phyloP scores from a whole-genome alignment of 2,888 invertebrate species.

The Opisthograptis luteolata region DNA sequence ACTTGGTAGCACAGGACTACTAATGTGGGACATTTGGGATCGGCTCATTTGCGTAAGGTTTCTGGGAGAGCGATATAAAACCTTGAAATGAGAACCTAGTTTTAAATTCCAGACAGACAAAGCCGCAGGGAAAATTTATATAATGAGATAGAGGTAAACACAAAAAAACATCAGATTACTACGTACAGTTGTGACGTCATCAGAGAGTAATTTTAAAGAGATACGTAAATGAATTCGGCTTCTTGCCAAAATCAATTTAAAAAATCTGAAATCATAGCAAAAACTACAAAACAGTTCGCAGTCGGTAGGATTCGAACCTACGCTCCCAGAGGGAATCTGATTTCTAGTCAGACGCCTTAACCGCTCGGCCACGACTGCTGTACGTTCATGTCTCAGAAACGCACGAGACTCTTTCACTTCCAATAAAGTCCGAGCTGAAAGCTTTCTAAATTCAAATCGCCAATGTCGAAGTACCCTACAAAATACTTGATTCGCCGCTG shows the following conservation, averaged over 20 bases:
- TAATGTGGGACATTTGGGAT: conserved; percentile 11
- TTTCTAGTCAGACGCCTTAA: conserved; percentile 95
- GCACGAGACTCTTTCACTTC: not conserved
- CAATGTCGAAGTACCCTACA: conserved; percentile 8
- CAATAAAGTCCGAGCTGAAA: not conserved
- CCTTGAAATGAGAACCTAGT: not conserved
- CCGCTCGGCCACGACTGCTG: conserved; percentile 93
- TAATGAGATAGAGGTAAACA: too few species aligned
- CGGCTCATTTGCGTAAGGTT: conserved; percentile 4
- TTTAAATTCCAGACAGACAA: not conserved
- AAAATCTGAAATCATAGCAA: not conserved
- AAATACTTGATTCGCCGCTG: conserved; percentile 2
- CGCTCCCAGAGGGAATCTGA: conserved; percentile 95
- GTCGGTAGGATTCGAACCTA: conserved; percentile 95
- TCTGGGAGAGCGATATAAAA: not conserved
- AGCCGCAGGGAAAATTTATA: too few species aligned
- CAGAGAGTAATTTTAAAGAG: not conserved
- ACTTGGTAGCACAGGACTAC: conserved; percentile 10
- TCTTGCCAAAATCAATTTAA: not conserved
- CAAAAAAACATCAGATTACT: too few species aligned
- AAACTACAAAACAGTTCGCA: conserved; percentile 76
- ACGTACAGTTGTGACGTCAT: not conserved
- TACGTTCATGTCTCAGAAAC: not conserved
- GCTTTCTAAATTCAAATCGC: conserved; percentile 5
- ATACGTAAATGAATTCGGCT: not conserved